phyloP scores from a whole-genome alignment of 1,140 invertebrate species.

The Micrasema minimum region DNA sequence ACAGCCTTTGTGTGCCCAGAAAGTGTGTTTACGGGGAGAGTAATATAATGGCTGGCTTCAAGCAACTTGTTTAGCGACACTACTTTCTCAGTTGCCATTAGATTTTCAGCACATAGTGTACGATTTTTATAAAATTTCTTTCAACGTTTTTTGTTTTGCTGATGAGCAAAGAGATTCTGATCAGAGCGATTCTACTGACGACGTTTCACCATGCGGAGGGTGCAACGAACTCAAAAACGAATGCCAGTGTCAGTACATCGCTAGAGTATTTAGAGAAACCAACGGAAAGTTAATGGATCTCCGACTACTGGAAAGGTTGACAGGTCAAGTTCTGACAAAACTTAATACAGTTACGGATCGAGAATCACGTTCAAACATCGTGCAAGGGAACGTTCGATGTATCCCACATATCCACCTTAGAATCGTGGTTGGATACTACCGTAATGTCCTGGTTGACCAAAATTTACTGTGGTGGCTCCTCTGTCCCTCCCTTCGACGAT shows the following conservation, averaged over 20 bases:
- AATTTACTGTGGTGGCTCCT: slow-evolving; percentile 77
- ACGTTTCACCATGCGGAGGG: slow-evolving; percentile 72
- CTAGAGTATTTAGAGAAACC: slow-evolving; percentile 80
- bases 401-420: slow-evolving; percentile 76
- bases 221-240: slow-evolving; percentile 75
- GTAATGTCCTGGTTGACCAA: slow-evolving; percentile 85
- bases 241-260: slow-evolving; percentile 80
- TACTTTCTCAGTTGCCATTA: slow-evolving; percentile 78
- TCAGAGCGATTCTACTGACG: slow-evolving; percentile 67
- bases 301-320: slow-evolving; percentile 80
- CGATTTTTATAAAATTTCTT: slow-evolving; percentile 80
- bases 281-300: slow-evolving; percentile 81
- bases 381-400: slow-evolving; percentile 87
- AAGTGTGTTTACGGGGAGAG: slow-evolving; percentile 66
- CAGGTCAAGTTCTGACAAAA: slow-evolving; percentile 83
- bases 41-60: slow-evolving; percentile 69
- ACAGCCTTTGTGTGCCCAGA: slow-evolving; percentile 59
- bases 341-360: slow-evolving; percentile 83
- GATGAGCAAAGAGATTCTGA: slow-evolving; percentile 61
- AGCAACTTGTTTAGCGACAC: slow-evolving; percentile 72
- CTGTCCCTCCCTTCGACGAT: slow-evolving; percentile 65
- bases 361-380: slow-evolving; percentile 80
- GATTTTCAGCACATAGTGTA: slow-evolving; percentile 76
- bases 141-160: slow-evolving; percentile 72
- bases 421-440: slow-evolving; percentile 85